Conservation (phyloP, 2,888 invertebrate species). For the Catocala nupta region DNA sequence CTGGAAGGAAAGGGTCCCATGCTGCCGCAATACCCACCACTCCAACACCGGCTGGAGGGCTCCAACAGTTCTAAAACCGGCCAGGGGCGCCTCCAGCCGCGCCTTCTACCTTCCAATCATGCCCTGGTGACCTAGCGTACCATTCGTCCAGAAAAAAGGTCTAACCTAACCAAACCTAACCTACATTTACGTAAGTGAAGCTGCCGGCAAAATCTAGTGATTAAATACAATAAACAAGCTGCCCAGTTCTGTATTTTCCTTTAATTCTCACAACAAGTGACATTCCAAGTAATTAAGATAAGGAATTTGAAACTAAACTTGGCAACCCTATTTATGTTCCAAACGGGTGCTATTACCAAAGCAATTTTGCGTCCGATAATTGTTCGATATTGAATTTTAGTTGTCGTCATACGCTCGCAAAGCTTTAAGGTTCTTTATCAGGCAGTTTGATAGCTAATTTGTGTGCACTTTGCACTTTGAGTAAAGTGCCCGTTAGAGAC, state of each 20-base stretch:
- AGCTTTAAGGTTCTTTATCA: conserved; percentile 36
- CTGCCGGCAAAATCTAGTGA: no score
- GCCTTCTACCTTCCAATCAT: no score
- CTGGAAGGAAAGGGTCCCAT: no score
- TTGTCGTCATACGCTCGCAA: conserved; percentile 27
- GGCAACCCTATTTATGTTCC: conserved; percentile 45
- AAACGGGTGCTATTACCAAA: conserved; percentile 58
- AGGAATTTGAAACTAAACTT: conserved; percentile 32
- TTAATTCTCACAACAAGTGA: conserved; percentile 15
- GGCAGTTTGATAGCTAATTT: conserved; percentile 45
- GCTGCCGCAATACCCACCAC: no score
- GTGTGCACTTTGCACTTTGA: conserved; percentile 35
- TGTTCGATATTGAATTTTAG: conserved; percentile 57
- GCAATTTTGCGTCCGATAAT: conserved; percentile 55
- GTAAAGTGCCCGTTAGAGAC: conserved; percentile 20
- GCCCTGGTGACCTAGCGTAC: no score
- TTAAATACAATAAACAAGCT: not conserved
- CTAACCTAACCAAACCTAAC: no score
- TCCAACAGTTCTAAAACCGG: no score
- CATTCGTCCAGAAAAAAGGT: no score
- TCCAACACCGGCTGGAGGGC: no score
- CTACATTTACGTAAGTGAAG: no score
- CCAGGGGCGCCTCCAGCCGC: no score
- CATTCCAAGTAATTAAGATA: conserved; percentile 40
- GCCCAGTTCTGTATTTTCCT: conserved; percentile 8